Evolutionary conservation across 2,797 vertebrate genomes (phyloP), one percentile per base, ranked within the genome.

Genomic region (Acanthornis magna): DNA sequence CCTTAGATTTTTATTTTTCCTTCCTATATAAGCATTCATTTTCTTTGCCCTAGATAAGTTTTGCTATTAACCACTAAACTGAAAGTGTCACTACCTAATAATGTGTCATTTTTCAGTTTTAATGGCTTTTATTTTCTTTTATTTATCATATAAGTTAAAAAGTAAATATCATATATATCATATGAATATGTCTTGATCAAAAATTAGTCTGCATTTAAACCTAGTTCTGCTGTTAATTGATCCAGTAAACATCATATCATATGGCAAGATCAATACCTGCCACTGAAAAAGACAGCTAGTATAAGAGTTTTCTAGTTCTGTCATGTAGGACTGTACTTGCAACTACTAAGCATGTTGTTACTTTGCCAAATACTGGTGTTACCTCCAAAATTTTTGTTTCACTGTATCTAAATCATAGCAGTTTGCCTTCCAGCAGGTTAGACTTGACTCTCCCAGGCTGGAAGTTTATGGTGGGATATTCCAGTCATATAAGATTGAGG

Each of bases 401-500:
- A 16, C 6, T 57, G 2, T 22, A 43, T 61, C 26, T 78, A 65
- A 81, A n/a, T 19, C 8, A 30, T 4, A 25, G 4, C n/a, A 16
- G 2, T 78, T 81, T 72, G 11, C 5, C 23, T 86, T 91, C 7
- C 16, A 89, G 67, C 4, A 62, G 7, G 4, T 70, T 48, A 51
- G 17, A 66, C 9, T 32, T 40, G 53, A 1, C 2, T 61, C 23
- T 71, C 53, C 7, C 32, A 27, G 13, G 60, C 3, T 38, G 10
- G 9, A 2, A 2, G 12, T 25, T 36, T 75, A 11, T 40, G 21
- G 1, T 13, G 5, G 5, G 4, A 54, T 40, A 32, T 51, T 54
- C n/a, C 4, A n/a, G 13, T 34, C 9, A 25, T 13, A 27, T 6
- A n/a, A 32, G 1, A 1, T 1, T 58, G 43, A 67, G 4, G 0